A percentile compares a stretch with the other conserved stretches of the same genome.
These are phyloP conservation scores for Himalopsyche tibetana DNA, from an alignment of 2,888 invertebrate species.

Conservation along the genomic window DNA sequence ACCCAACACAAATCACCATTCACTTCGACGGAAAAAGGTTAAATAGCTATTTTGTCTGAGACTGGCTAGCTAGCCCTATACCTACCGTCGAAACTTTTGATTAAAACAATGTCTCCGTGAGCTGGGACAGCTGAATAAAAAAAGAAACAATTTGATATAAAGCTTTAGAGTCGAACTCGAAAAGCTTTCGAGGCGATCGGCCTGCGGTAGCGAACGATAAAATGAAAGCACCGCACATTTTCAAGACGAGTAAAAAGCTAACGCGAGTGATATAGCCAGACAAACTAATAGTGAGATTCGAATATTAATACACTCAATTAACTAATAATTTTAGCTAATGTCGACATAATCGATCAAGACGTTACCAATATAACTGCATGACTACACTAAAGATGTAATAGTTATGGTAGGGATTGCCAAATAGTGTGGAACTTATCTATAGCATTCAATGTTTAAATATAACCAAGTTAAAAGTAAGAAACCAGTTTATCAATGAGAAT, in stretches of 20 bases:
- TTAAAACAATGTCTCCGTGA: constrained; percentile 18
- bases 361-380: too few species aligned
- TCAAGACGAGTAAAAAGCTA: background rate
- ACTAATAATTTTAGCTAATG: too few species aligned
- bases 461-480: too few species aligned
- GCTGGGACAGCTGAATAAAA: constrained; percentile 5
- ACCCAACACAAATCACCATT: constrained; percentile 27
- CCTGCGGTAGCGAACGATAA: constrained; percentile 16
- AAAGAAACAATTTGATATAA: constrained; percentile 42
- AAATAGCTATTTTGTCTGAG: background rate
- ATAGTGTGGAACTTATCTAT: too few species aligned
- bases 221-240: constrained; percentile 16
- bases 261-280: background rate
- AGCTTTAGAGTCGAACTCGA: constrained; percentile 4
- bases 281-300: too few species aligned
- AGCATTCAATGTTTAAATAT: too few species aligned
- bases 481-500: too few species aligned
- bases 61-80: too few species aligned
- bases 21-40: constrained; percentile 13
- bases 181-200: constrained; percentile 11
- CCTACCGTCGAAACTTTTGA: constrained; percentile 26
- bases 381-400: too few species aligned
- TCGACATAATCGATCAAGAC: too few species aligned
- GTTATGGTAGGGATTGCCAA: too few species aligned
- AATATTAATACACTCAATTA: too few species aligned